These are phyloP conservation scores for Bothrops alternatus DNA, from an alignment of 2,797 vertebrate species.

Conservation along the genomic window DNA sequence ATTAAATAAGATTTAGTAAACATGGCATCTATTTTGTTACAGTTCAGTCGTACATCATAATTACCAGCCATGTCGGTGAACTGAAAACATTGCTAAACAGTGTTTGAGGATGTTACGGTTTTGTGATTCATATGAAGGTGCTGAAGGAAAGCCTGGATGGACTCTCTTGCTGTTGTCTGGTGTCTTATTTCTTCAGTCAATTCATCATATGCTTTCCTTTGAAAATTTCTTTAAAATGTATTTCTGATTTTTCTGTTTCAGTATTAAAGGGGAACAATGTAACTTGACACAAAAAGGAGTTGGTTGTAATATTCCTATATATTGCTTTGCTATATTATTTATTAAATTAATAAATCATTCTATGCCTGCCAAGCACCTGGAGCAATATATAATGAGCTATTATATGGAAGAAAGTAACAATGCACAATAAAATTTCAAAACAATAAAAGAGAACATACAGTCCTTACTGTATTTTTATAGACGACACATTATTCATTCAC, in stretches of 20 bases:
- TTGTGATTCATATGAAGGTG: slow-evolving; percentile 54
- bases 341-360: background rate
- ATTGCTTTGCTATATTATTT: slow-evolving; percentile 50
- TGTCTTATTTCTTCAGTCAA: slow-evolving; percentile 73
- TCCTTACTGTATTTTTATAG: background rate
- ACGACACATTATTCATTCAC: slow-evolving; percentile 47
- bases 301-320: slow-evolving; percentile 33
- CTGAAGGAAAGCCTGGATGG: slow-evolving; percentile 83
- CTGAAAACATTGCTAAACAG: slow-evolving; percentile 31
- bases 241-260: slow-evolving; percentile 72
- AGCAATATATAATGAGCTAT: background rate
- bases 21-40: background rate
- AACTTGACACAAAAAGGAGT: slow-evolving; percentile 56
- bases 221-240: slow-evolving; percentile 73
- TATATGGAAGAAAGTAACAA: background rate
- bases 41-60: slow-evolving; percentile 15
- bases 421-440: background rate
- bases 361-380: background rate
- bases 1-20: slow-evolving; percentile 14
- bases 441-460: background rate
- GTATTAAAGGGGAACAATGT: slow-evolving; percentile 81
- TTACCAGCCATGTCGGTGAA: slow-evolving; percentile 22
- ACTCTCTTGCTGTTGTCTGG: slow-evolving; percentile 73
- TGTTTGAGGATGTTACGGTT: slow-evolving; percentile 39
- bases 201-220: slow-evolving; percentile 72